phyloP scores from a whole-genome alignment of 2,797 vertebrate species.

The Halcyon chelicuti region DNA sequence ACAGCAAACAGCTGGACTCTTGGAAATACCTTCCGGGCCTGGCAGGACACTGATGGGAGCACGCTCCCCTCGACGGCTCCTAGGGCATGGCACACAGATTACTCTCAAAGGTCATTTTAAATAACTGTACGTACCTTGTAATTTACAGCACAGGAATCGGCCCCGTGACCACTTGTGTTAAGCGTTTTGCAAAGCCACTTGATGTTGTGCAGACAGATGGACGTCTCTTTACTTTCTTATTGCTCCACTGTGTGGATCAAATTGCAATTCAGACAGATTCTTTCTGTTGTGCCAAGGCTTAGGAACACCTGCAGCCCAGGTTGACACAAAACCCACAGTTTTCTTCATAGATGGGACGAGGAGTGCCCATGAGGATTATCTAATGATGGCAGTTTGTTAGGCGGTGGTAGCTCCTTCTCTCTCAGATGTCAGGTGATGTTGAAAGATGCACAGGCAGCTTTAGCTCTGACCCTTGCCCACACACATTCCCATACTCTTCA shows the following conservation, averaged over 20 bases:
- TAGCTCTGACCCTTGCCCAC: background rate
- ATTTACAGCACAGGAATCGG: background rate
- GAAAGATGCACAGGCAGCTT: background rate
- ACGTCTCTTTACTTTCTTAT: background rate
- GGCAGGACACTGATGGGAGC: background rate
- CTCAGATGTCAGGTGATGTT: background rate
- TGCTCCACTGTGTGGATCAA: background rate
- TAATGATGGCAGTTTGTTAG: background rate
- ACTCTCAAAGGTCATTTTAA: conserved; percentile 26
- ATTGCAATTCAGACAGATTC: background rate
- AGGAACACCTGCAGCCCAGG: background rate
- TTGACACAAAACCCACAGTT: background rate
- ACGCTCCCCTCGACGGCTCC: background rate
- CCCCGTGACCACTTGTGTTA: fast-evolving
- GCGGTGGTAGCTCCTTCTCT: background rate
- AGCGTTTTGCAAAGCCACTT: background rate
- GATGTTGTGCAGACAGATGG: fast-evolving
- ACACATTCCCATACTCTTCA: background rate
- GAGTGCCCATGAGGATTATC: background rate
- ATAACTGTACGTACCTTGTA: background rate
- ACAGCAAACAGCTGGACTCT: conserved; percentile 29
- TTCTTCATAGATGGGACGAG: background rate
- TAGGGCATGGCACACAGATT: background rate
- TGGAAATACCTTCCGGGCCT: background rate
- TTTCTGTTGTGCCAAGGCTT: background rate